Percentiles rank a stretch among this genome's conserved stretches.
Conservation (phyloP, 2,888 invertebrate species). For the Ethmia dodecea region DNA sequence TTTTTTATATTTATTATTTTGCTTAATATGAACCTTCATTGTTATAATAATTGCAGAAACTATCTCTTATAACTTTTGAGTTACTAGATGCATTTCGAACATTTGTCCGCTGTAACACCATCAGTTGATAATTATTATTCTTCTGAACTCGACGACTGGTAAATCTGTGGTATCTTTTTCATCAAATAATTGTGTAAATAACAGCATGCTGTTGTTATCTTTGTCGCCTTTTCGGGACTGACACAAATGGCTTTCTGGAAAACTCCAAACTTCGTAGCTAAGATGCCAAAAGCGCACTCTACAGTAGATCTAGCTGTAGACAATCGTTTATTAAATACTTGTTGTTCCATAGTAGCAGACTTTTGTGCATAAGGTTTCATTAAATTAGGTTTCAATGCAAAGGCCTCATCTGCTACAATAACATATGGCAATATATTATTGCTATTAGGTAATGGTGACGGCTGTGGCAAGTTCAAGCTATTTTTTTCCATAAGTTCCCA, state of each 20-base stretch:
- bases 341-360: conserved; percentile 8
- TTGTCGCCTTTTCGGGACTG: conserved; percentile 8
- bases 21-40: background rate
- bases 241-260: conserved; percentile 9
- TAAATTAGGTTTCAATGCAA: conserved; percentile 6
- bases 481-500: conserved; percentile 1
- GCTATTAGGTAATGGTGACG: conserved; percentile 7
- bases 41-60: background rate
- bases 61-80: background rate
- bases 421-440: conserved; percentile 9
- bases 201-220: conserved; percentile 10
- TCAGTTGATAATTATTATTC: background rate
- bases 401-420: conserved; percentile 18
- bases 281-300: conserved; percentile 17
- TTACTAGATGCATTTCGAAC: background rate
- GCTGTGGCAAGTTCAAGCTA: conserved; percentile 1
- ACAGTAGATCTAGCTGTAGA: conserved; percentile 14
- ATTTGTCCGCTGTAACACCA: background rate
- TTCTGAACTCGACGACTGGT: background rate
- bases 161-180: conserved; percentile 1
- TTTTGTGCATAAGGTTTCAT: conserved; percentile 9
- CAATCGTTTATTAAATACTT: conserved; percentile 17
- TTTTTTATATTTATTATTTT: too few species aligned
- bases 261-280: conserved; percentile 12
- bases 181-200: conserved; percentile 14